Evolutionary conservation across 2,797 vertebrate genomes (phyloP), one percentile per base, ranked within the genome.

Genomic region (Gymnoscopelus braueri): DNA sequence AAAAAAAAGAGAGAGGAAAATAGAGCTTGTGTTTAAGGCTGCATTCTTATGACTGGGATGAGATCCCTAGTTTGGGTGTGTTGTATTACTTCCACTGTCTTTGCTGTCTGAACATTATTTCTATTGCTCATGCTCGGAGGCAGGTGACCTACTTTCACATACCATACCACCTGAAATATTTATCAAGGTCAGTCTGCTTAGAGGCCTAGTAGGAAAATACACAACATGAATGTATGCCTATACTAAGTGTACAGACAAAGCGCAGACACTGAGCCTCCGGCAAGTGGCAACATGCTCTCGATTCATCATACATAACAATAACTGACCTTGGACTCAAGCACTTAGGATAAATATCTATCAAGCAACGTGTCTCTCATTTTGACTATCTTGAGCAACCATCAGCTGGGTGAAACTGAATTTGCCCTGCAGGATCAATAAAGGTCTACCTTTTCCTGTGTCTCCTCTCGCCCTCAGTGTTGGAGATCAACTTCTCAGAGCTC

Each of bases 401-500:
- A 5, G 32, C 32, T 35, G 32, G 32, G 5, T 35, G 32, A 35
- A 35, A 35, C 32, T 35, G 32, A 35, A 35, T 9, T 44, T 44
- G 39, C 9, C 39, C 39, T 44, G 39, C 39, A 44, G 8, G 39
- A 44, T 44, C 39, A 44, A 44, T 44, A 44, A 44, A 44, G 39
- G 39, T 44, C 39, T 44, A 44, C 9, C 2, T 44, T 24, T 11
- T 58, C 60, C 24, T 32, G 12, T 39, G 0, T 69, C n/a, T 69
- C 58, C 53, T 54, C 57, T 53, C 3, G 9, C 39, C 39, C 32
- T 19, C 78, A 97, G 96, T 98, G 72, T 89, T 96, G 91, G 97
- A 98, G 86, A 97, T 97, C 29, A 94, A 97, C 77, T 98, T 99
- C 92, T 93, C 92, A 0, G 96, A 98, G 89, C 93, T 98, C 78